Conservation (phyloP, 2,113 vertebrate genomes). For the Elaphurus davidianus region DNA sequence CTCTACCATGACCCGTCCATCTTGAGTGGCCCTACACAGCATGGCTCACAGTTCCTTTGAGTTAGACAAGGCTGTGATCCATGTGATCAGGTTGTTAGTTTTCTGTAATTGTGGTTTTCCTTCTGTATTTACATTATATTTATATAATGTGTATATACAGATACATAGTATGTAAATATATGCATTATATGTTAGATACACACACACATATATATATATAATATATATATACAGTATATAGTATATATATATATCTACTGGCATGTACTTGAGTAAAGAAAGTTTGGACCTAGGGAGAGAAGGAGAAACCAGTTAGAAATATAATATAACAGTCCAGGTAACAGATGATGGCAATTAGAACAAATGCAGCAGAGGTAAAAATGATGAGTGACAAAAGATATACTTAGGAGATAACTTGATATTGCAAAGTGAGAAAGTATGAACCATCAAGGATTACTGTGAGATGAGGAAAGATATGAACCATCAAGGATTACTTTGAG, state of each 20-base stretch:
- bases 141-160: neutral
- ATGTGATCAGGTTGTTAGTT: neutral
- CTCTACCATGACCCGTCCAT: neutral
- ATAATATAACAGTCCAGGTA: neutral
- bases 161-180: neutral
- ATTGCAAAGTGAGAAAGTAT: neutral
- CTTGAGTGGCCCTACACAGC: neutral
- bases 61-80: neutral
- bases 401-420: neutral
- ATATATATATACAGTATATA: neutral
- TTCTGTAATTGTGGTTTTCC: neutral
- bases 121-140: neutral
- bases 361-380: neutral
- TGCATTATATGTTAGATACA: neutral
- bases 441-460: neutral
- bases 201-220: neutral
- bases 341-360: neutral
- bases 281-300: neutral
- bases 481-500: neutral
- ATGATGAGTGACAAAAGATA: neutral
- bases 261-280: neutral
- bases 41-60: neutral
- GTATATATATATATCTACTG: neutral
- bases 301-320: neutral
- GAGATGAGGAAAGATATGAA: neutral